Conservation (phyloP, 2,797 vertebrate species). For the Sebastes melanostomus region DNA sequence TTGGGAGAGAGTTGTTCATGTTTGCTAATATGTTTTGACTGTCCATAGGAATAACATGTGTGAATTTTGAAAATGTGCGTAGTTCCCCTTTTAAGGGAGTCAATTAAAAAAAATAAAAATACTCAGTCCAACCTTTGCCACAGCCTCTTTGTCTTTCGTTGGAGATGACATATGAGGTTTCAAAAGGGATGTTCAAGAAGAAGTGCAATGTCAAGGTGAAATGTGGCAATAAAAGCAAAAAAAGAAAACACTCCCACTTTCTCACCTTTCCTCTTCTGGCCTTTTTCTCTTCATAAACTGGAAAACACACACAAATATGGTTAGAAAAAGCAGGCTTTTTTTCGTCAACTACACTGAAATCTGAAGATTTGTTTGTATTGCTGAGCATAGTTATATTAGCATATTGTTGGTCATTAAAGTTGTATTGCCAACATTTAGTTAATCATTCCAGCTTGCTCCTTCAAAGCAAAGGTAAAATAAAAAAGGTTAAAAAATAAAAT, state of each 20-base stretch:
- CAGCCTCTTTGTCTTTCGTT: slow-evolving; percentile 6
- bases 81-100: not conserved
- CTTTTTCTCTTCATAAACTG: not conserved
- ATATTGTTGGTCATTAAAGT: not conserved
- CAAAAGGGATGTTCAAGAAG: slow-evolving; percentile 18
- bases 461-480: not conserved
- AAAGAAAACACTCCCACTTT: not conserved
- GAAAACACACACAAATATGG: not conserved
- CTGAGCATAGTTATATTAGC: not conserved
- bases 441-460: not conserved
- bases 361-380: not conserved
- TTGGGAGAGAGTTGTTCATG: too few relatives aligned
- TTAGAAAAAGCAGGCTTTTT: not conserved
- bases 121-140: slow-evolving; percentile 9
- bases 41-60: too few relatives aligned
- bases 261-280: not conserved
- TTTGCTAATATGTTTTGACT: too few relatives aligned
- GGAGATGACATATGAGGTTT: slow-evolving; percentile 19
- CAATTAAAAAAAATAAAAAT: slow-evolving; percentile 5
- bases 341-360: not conserved
- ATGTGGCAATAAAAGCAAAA: slow-evolving; percentile 40
- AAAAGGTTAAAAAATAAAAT: too few relatives aligned
- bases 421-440: not conserved
- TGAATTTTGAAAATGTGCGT: too few relatives aligned
- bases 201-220: slow-evolving; percentile 61